phyloP scores from a whole-genome alignment of 2,797 vertebrate species.

The Buceros bicornis region DNA sequence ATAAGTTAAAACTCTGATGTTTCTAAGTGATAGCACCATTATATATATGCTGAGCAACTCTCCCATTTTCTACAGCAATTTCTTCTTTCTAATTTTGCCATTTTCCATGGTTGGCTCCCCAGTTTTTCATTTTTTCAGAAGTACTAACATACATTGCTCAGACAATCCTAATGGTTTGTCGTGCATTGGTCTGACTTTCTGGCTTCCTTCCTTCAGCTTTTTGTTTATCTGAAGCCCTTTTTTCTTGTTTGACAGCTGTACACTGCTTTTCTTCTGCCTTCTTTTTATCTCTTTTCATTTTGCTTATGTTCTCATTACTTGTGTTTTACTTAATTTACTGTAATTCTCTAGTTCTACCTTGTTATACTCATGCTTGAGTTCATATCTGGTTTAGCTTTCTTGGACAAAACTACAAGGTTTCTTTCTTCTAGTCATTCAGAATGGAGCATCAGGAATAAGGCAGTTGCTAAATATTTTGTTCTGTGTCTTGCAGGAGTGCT shows the following conservation, averaged over 20 bases:
- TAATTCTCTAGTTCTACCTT: not conserved
- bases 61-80: not conserved
- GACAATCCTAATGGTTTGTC: not conserved
- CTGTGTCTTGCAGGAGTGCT: not conserved
- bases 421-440: not conserved
- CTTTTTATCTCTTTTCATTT: not conserved
- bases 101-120: not conserved
- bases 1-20: fast-evolving
- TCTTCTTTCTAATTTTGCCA: not conserved
- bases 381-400: not conserved
- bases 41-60: not conserved
- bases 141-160: not conserved
- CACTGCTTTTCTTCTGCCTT: not conserved
- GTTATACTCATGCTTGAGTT: not conserved
- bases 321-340: not conserved
- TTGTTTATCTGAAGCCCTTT: not conserved
- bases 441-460: not conserved
- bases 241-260: not conserved
- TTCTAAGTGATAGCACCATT: not conserved
- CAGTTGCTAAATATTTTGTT: not conserved
- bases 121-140: not conserved
- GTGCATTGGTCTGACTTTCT: not conserved
- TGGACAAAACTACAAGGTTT: not conserved
- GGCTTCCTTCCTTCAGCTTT: not conserved
- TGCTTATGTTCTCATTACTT: not conserved